Evolutionary conservation across 2,888 invertebrate species (phyloP).

Genomic region (Sturmia bella): DNA sequence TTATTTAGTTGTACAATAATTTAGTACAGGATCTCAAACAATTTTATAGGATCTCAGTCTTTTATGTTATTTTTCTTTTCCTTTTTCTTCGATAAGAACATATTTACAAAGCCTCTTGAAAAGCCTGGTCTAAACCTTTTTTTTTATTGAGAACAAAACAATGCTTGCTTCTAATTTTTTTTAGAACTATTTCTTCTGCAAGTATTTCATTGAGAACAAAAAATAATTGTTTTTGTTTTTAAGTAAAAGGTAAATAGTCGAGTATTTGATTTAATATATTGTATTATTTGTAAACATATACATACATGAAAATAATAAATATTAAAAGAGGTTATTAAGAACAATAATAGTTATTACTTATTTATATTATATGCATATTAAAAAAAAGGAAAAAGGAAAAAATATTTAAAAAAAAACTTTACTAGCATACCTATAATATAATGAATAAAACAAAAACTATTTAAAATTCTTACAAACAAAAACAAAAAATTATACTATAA

Average conservation of each 20-base stretch:
- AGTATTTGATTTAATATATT: conserved; percentile 10
- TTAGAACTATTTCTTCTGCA: too few relatives aligned
- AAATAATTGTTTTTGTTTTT: conserved; percentile 15
- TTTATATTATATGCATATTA: conserved; percentile 79
- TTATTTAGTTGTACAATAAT: conserved; percentile 42
- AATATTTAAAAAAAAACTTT: conserved; percentile 59
- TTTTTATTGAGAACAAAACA: conserved; percentile 31
- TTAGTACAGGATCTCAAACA: conserved; percentile 45
- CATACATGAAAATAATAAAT: conserved; percentile 59
- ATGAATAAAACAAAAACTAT: conserved; percentile 61
- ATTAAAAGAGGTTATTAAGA: conserved; percentile 80
- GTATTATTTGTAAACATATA: conserved; percentile 48
- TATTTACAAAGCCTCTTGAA: neutral
- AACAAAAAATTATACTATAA: conserved; percentile 71
- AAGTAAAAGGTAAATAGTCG: neutral
- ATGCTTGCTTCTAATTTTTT: neutral
- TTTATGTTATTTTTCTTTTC: too few relatives aligned
- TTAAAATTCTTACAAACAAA: conserved; percentile 70
- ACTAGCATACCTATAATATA: conserved; percentile 64
- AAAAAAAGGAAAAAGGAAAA: conserved; percentile 42
- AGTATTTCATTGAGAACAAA: neutral
- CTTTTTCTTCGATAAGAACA: too few relatives aligned
- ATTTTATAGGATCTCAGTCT: conserved; percentile 42
- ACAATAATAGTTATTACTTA: conserved; percentile 82
- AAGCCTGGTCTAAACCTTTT: conserved; percentile 17